These are phyloP conservation scores for Zingel zingel DNA, from an alignment of 2,113 vertebrate genomes.

Conservation along the genomic window DNA sequence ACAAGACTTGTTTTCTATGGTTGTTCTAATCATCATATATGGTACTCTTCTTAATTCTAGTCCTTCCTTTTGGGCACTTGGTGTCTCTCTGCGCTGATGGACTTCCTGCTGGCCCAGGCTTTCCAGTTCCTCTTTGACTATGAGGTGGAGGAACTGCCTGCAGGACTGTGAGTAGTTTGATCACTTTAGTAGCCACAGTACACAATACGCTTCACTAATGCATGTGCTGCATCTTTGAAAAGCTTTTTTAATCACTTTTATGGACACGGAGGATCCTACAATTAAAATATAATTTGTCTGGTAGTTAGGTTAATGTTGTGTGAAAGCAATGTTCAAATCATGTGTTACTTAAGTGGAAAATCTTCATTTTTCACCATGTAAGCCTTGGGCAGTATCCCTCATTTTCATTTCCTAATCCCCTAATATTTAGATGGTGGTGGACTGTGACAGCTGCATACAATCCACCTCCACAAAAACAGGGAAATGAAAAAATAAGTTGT, in stretches of 20 bases:
- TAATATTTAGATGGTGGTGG: slow-evolving; percentile 10
- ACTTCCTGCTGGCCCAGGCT: slow-evolving; percentile 76
- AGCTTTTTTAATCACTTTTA: neutral
- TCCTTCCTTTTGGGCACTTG: slow-evolving; percentile 84
- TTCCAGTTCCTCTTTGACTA: slow-evolving; percentile 78
- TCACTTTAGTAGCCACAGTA: neutral
- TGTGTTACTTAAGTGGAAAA: slow-evolving; percentile 13
- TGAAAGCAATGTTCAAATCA: neutral
- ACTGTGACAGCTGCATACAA: slow-evolving; percentile 3
- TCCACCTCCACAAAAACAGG: slow-evolving; percentile 11
- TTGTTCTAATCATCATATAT: neutral
- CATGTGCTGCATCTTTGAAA: neutral
- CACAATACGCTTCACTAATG: accelerated
- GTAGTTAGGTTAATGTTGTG: neutral
- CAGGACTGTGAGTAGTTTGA: slow-evolving; percentile 83
- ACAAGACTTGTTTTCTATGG: neutral
- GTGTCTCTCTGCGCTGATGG: slow-evolving; percentile 81
- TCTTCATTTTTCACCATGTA: slow-evolving; percentile 26
- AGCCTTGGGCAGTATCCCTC: neutral
- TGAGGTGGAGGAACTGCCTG: slow-evolving; percentile 82
- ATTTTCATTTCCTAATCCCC: slow-evolving; percentile 13
- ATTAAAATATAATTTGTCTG: neutral
- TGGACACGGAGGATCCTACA: neutral
- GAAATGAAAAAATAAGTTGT: neutral
- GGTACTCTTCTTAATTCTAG: slow-evolving; percentile 48